Base-by-base conservation (phyloP, 2,888 invertebrate species). In the Acrobasis consociella region DNA sequence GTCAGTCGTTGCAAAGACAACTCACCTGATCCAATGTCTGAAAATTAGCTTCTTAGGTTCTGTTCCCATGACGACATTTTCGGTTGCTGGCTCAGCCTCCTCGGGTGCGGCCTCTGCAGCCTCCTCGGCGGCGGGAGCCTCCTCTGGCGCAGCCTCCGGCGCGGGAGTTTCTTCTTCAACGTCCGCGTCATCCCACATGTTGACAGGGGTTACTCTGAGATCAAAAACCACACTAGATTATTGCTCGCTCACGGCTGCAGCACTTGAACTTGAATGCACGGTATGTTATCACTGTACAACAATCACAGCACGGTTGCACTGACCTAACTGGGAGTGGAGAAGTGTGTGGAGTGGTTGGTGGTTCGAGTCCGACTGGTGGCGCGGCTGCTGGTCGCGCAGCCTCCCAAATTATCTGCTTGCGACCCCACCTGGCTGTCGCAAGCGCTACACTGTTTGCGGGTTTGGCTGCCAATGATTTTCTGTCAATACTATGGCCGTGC, bases 1-100 rank as follows among this genome's bases (percentile, higher is more conserved):
- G 55, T 55, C 37, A 50, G 50, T 38, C 31, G 15, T 49, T 17
- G 31, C 8, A 31, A 50, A 16, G 16, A n/a, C 38, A 53, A 42
- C 79, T 79, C 86, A 95, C 94, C 97, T 95, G 80, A 96, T 96
- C 97, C 97, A 97, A 81, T 97, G 97, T 81, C 94, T 95, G 90
- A 95, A 96, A 69, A 96, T 92, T 62, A 96, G 93, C 74, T 95
- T 94, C 75, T 94, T 95, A 72, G 95, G 95, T 73, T 94, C 93
- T 69, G 76, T 89, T 82, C 86, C 93, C 83, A 79, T 78, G 66
- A 81, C 80, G 66, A 92, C 81, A 65, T 75, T 80, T 63, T 87
- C 93, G 7, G 91, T 86, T 22, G 83, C 86, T 2, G 86, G 88
- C 58, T 89, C 93, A 2, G 91, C 93, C 49, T 79, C 90, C 60